Base-by-base conservation (phyloP, 2,113 vertebrate species). In the Lycocorax pyrrhopterus region DNA sequence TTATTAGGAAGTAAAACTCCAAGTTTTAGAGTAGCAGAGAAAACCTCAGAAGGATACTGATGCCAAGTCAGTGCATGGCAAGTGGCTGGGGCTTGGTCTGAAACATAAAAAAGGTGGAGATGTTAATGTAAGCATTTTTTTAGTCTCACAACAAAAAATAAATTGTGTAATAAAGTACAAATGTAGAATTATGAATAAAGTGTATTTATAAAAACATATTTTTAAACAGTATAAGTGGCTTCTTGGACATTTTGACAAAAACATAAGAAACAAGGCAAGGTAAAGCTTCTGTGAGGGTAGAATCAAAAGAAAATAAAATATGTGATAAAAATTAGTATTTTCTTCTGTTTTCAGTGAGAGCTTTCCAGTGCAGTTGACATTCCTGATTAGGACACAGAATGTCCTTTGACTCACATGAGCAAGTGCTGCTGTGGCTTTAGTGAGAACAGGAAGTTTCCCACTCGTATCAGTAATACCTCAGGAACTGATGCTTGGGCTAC, bases 1-100 rank as follows among this genome's bases (percentile, higher is more conserved):
- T 43, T 72, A 43, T 69, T 75, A 51, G 23, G 63, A 87, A 66
- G 37, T 14, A 49, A 55, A 87, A 2, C 10, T 74, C 71, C 17
- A 22, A n/a, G 22, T 41, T 35, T n/a, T 69, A 39, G 30, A 62
- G 22, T 49, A 75, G 6, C 44, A 63, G 12, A 22, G 21, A 62
- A 46, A 87, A 66, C 11, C 12, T 71, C 22, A 44, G 22, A 43
- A 17, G 7, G 18, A 49, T 41, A 19, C 2, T 67, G 30, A 33
- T 25, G 30, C 5, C 0, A 4, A 39, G 2, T 25, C 7, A 82
- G 9, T 32, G 3, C 0, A 2, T 21, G 12, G 16, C 26, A 89
- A 68, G 25, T 44, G 21, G 9, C 39, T 85, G 21, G 14, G 16
- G 4, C 19, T 89, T 87, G 12, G 22, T 32, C 29, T 14, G 39